A percentile compares a stretch with the other conserved stretches of the same genome.
Evolutionary conservation across 2,113 vertebrate genomes (phyloP).

Genomic region (Ailuropoda melanoleuca): DNA sequence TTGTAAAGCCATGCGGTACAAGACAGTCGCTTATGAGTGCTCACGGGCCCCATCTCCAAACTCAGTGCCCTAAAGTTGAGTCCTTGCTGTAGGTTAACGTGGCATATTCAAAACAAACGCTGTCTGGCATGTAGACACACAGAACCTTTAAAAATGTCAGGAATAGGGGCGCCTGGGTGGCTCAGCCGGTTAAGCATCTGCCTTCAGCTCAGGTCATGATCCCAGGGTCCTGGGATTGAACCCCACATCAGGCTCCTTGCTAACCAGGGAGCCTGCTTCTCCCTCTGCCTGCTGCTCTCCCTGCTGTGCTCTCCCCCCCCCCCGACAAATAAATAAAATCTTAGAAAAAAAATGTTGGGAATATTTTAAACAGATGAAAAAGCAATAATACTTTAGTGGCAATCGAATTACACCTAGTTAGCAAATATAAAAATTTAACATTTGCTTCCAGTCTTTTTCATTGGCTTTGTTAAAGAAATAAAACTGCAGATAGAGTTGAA

Average conservation of each 20-base stretch:
- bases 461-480: constrained; percentile 16
- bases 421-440: not conserved
- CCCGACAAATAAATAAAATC: not conserved
- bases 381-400: not conserved
- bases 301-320: too few species aligned
- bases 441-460: not conserved
- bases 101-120: not conserved
- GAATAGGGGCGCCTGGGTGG: not conserved
- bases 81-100: not conserved
- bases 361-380: not conserved
- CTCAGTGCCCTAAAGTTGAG: not conserved
- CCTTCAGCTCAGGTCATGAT: too few species aligned
- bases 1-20: not conserved
- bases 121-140: not conserved
- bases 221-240: too few species aligned
- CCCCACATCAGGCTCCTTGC: too few species aligned
- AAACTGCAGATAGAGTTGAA: not conserved
- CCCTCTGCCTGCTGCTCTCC: too few species aligned
- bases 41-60: not conserved
- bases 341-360: not conserved
- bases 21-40: not conserved
- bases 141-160: not conserved
- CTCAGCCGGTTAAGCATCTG: not conserved
- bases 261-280: too few species aligned
- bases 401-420: not conserved